Evolutionary conservation across 2,888 invertebrate genomes (phyloP).

Genomic region (Tortricodes alternella): DNA sequence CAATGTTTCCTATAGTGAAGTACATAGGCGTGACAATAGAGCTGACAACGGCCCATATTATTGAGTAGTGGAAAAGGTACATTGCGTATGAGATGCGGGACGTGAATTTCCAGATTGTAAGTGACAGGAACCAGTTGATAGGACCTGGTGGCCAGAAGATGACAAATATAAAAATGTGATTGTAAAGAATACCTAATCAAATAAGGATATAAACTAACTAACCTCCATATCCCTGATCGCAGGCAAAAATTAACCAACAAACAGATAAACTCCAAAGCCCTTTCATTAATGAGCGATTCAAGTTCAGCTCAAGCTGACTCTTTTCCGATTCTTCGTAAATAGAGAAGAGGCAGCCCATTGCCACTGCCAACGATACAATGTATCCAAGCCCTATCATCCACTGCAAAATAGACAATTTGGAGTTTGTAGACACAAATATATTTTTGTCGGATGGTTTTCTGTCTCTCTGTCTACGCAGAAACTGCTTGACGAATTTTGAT

Average conservation of each 20-base stretch:
- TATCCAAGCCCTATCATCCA: background rate
- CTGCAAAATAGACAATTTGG: background rate
- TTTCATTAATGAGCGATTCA: conserved; percentile 48
- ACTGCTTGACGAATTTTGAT: too few relatives aligned
- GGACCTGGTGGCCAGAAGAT: too few relatives aligned
- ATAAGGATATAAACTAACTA: too few relatives aligned
- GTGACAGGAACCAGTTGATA: conserved; percentile 58
- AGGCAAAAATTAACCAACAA: conserved; percentile 58
- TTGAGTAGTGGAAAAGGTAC: conserved; percentile 60
- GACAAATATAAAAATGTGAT: too few relatives aligned
- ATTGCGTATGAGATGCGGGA: conserved; percentile 54
- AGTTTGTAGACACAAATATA: too few relatives aligned
- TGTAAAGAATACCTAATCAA: too few relatives aligned
- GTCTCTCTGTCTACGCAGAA: too few relatives aligned
- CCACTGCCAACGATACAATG: background rate
- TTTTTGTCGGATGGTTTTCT: too few relatives aligned
- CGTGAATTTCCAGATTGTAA: conserved; percentile 52
- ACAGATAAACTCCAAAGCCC: conserved; percentile 52
- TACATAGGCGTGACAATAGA: background rate
- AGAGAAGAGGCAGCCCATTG: background rate
- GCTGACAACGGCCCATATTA: background rate
- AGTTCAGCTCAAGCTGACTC: conserved; percentile 35
- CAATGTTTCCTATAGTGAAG: background rate
- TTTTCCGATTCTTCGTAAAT: conserved; percentile 33
- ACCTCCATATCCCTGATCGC: conserved; percentile 56